phyloP scores from a whole-genome alignment of 2,888 invertebrate genomes.

The Cerceris ruficornis region DNA sequence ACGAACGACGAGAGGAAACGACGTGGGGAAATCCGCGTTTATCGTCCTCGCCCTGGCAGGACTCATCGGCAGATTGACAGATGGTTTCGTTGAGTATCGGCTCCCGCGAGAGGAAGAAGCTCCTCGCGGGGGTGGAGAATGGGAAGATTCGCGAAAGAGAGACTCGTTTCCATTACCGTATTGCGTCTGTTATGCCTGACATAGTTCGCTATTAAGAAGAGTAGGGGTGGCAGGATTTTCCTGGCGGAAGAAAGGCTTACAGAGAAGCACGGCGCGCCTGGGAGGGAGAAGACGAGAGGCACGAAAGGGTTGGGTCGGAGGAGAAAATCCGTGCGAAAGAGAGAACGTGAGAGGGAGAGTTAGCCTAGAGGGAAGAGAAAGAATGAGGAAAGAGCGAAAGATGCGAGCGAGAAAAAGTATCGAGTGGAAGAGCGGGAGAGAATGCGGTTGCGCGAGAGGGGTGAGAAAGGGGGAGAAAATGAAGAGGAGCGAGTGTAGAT shows the following conservation, averaged over 20 bases:
- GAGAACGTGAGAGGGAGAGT: slow-evolving; percentile 2
- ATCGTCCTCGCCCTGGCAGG: not conserved
- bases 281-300: slow-evolving; percentile 3
- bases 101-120: not conserved
- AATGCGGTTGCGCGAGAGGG: slow-evolving; percentile 24
- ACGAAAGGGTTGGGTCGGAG: not conserved
- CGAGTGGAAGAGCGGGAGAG: slow-evolving; percentile 37
- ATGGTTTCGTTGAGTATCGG: no score
- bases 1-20: no score
- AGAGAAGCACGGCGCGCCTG: slow-evolving; percentile 6
- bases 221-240: not conserved
- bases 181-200: slow-evolving; percentile 51
- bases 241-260: slow-evolving; percentile 5
- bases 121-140: not conserved
- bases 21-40: not conserved
- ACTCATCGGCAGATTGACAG: not conserved
- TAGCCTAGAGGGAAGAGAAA: not conserved
- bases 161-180: slow-evolving; percentile 49
- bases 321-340: slow-evolving; percentile 11
- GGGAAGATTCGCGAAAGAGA: not conserved
- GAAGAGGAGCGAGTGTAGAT: slow-evolving; percentile 76
- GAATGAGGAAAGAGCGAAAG: slow-evolving; percentile 25
- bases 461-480: slow-evolving; percentile 52
- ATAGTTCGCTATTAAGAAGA: slow-evolving; percentile 47
- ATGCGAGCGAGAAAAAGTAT: slow-evolving; percentile 40